Evolutionary conservation across 2,888 invertebrate species (phyloP), one percentile per base, ranked within the genome.

Genomic region (Aethes cnicana): DNA sequence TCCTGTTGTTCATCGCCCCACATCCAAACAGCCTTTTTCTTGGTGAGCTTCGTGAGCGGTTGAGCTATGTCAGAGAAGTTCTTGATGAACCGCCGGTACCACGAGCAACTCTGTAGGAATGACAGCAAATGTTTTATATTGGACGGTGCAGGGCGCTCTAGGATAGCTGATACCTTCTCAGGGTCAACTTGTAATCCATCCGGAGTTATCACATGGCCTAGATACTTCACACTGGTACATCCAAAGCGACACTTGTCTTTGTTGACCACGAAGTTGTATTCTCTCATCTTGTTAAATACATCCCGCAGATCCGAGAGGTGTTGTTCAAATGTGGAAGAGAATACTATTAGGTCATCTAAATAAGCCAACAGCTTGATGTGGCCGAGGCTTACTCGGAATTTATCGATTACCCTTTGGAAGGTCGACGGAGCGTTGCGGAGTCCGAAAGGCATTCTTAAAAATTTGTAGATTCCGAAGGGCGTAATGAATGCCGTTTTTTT

Each of bases 291-390:
- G 7, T 55, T 28, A 23, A 66, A 63, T 7, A 67, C 53, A 7
- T 56, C 42, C 6, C 47, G 3, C 3, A 76, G 41, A 20, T 77
- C 68, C 3, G 32, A 16, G 0, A 69, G 17, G 23, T 72, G 67
- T 4, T 49, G 4, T 3, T 62, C 47, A 44, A 69, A 66, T 6
- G 56, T 52, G 3, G 42, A 4, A 1, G 71, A 72, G 2, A 64
- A 44, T 2, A 70, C 39, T 0, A 74, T 66, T 2, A 74, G 23
- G 43, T 74, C 71, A 57, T 73, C 72, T 0, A 72, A 41, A 42
- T 73, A 75, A 0, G 43, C 47, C 4, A 63, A 47, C 3, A 62
- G 20, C 4, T 56, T 57, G 5, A 57, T 23, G 1, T 50, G 30
- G 7, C 25, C 49, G 1, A 58, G 37, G 2, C 33, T 26, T 1